phyloP scores from a whole-genome alignment of 2,113 vertebrate genomes.

The Lophotis ruficrista region DNA sequence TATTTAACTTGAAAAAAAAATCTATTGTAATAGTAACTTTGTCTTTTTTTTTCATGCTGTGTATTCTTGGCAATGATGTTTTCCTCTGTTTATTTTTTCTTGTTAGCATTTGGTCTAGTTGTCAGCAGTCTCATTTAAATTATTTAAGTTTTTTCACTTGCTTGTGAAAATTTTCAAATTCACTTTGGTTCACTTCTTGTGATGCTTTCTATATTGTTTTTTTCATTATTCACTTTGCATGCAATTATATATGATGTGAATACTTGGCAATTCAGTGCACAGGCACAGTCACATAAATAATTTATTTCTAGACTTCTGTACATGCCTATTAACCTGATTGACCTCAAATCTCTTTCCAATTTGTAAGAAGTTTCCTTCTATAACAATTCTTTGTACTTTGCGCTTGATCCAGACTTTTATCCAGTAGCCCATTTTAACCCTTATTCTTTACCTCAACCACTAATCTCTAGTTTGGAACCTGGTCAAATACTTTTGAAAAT shows the following conservation, averaged over 20 bases:
- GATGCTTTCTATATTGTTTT: not conserved
- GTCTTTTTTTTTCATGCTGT: not conserved
- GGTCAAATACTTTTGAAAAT: slow-evolving; percentile 54
- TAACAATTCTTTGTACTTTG: not conserved
- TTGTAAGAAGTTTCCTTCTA: slow-evolving; percentile 11
- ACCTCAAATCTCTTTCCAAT: slow-evolving; percentile 30
- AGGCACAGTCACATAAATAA: not conserved
- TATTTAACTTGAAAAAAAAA: not conserved
- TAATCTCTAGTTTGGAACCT: slow-evolving; percentile 44
- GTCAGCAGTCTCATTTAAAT: not conserved
- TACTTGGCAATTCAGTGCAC: not conserved
- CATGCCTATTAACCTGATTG: slow-evolving; percentile 22
- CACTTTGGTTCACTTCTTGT: not conserved
- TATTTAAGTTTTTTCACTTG: not conserved
- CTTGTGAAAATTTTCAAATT: not conserved
- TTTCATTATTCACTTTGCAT: not conserved
- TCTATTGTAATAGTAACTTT: not conserved
- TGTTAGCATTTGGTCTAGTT: not conserved
- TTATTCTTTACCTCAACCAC: not conserved
- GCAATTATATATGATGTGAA: not conserved
- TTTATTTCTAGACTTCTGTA: slow-evolving; percentile 17
- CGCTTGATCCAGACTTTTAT: slow-evolving; percentile 5
- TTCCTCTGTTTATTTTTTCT: not conserved
- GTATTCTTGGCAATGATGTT: not conserved
- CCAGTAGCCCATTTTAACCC: slow-evolving; percentile 6